Conservation (phyloP, 2,797 vertebrate genomes). For the Anabacerthia variegaticeps region DNA sequence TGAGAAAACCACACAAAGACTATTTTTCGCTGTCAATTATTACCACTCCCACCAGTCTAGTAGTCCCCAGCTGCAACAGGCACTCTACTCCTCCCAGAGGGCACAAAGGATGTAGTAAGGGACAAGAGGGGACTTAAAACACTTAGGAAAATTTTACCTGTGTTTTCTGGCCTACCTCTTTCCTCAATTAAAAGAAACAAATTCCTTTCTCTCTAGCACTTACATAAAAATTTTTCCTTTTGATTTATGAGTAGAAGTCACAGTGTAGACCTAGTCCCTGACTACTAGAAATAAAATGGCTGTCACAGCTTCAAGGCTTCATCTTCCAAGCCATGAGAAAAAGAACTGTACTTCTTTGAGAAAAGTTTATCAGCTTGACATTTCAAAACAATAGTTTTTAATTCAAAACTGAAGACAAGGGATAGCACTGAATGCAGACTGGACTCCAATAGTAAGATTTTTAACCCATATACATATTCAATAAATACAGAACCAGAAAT, state of each 20-base stretch:
- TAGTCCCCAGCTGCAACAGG: background rate
- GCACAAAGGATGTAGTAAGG: background rate
- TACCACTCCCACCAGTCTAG: background rate
- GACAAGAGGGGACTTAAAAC: background rate
- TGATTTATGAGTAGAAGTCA: background rate
- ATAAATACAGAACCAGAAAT: background rate
- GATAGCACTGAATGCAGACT: background rate
- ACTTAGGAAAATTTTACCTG: background rate
- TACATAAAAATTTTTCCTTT: background rate
- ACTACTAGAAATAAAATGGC: background rate
- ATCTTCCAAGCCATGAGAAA: constrained; percentile 4
- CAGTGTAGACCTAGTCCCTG: background rate
- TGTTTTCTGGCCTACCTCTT: background rate
- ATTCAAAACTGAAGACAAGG: constrained; percentile 33
- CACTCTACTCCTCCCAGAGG: background rate
- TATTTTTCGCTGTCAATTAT: background rate
- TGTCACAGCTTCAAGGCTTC: background rate
- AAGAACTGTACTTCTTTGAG: background rate
- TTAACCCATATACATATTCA: background rate
- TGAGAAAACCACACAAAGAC: background rate
- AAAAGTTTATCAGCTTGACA: constrained; percentile 25
- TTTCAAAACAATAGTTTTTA: constrained; percentile 43
- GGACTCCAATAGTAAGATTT: background rate
- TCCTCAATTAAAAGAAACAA: background rate
- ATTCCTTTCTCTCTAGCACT: background rate